Evolutionary conservation across 2,888 invertebrate genomes (phyloP), one percentile per base, ranked within the genome.

Genomic region (Cryptophagus acutangulus): DNA sequence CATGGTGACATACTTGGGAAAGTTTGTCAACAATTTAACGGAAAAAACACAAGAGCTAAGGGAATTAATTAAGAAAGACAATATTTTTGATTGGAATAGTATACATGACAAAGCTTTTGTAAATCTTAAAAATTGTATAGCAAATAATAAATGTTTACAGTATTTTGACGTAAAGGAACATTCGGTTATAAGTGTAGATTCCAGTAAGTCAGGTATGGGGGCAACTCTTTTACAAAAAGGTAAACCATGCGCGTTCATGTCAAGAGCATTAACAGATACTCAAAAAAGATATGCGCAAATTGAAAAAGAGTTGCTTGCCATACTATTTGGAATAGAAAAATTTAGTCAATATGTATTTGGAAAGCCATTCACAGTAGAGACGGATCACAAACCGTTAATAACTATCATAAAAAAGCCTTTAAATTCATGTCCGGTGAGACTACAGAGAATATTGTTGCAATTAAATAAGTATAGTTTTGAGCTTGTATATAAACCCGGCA

Each of bases 381-480:
- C 50, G 2, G 54, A 59, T 30, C 43, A 48, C 18, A 30, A 36
- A 39, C 50, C 43, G 38, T 14, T 44, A 30, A 13, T 45, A 13
- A 8, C 39, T 2, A 34, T 45, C 41, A 33, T 49, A 10, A 41
- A 41, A 31, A 46, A 45, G 40, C 28, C 35, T 6, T 18, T 46
- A 10, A 41, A 39, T 33, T 14, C 16, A n/a, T 31, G 30, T 37
- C 48, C 43, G 9, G 31, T 38, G 29, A 17, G 46, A 10, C 16
- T 48, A 25, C 45, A 48, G 35, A 3, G 41, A 14, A 45, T 45
- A 35, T 13, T 47, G 16, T 13, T 43, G 13, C 24, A 40, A 29
- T 15, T 43, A 33, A 40, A 38, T 30, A 40, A 39, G 33, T 46
- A 46, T 28, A 25, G 41, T 26, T 28, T 46, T 24, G 33, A 38